A percentile compares a stretch with the other conserved stretches of the same genome.
These are phyloP conservation scores for Gymnogyps californianus DNA, from an alignment of 2,113 vertebrate species.

Conservation along the genomic window DNA sequence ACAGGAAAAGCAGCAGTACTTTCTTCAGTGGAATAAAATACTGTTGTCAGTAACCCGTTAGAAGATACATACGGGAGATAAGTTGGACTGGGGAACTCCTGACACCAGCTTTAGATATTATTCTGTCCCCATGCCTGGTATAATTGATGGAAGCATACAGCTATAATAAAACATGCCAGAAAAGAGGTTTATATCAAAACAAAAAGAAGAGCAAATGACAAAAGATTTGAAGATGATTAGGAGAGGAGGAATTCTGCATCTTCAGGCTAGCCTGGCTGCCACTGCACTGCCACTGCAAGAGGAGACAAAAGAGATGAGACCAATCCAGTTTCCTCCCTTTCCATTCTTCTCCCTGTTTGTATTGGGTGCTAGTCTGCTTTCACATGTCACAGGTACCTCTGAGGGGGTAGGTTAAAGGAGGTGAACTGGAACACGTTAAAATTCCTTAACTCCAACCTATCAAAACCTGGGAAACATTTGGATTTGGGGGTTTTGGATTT, in stretches of 20 bases:
- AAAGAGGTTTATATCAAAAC: not conserved
- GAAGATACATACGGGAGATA: not conserved
- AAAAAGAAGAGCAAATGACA: not conserved
- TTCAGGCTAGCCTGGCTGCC: not conserved
- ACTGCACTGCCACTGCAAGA: not conserved
- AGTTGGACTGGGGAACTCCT: not conserved
- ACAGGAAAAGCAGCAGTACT: not conserved
- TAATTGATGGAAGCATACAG: not conserved
- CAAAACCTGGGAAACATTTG: not conserved
- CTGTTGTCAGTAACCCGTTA: not conserved
- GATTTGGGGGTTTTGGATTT: not conserved
- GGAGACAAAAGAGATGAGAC: not conserved
- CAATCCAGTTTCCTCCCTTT: not conserved
- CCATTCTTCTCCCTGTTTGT: not conserved
- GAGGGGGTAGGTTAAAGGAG: not conserved
- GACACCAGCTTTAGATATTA: not conserved
- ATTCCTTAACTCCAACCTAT: not conserved
- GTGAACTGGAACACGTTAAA: not conserved
- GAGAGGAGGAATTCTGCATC: not conserved
- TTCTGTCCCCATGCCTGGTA: not conserved
- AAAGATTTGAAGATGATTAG: not conserved
- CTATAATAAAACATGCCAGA: not conserved
- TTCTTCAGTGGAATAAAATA: not conserved
- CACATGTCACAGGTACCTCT: not conserved
- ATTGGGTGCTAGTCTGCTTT: not conserved